Percentiles rank a stretch among this genome's conserved stretches.
Conservation (phyloP, 92 coral and sea anemone genomes). For the Nematostella vectensis region DNA sequence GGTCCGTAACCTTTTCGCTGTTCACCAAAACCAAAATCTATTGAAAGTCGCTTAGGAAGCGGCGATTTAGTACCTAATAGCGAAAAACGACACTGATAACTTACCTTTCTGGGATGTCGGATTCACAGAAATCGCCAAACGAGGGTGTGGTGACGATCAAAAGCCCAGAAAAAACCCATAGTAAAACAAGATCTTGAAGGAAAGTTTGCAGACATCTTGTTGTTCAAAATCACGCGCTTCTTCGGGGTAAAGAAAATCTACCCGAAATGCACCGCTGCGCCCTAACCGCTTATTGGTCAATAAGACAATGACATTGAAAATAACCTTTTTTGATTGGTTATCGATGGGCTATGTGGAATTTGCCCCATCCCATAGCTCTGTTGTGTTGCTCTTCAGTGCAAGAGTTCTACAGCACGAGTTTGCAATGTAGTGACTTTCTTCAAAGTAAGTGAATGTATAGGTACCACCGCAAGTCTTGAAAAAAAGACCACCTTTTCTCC, state of each 20-base stretch:
- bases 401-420: too few species aligned
- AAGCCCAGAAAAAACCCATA: slow-evolving; percentile 69
- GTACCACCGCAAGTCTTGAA: too few species aligned
- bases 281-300: slow-evolving; percentile 48
- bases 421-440: too few species aligned
- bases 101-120: slow-evolving; percentile 61
- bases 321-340: slow-evolving; percentile 58
- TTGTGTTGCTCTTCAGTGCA: too few species aligned
- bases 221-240: slow-evolving; percentile 99
- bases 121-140: slow-evolving; percentile 57
- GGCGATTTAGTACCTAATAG: slow-evolving; percentile 8
- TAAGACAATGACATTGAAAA: slow-evolving; percentile 14
- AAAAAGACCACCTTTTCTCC: too few species aligned
- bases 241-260: slow-evolving; percentile 85
- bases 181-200: slow-evolving; percentile 47
- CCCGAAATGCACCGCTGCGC: slow-evolving; percentile 73
- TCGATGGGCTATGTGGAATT: slow-evolving; percentile 7
- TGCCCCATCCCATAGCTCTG: slow-evolving; percentile 8
- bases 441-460: too few species aligned
- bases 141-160: slow-evolving; percentile 37
- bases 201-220: slow-evolving; percentile 82
- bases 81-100: slow-evolving; percentile 9
- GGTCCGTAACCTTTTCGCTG: slow-evolving; percentile 3
- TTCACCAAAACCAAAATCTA: slow-evolving; percentile 5
- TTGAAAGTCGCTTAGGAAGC: slow-evolving; percentile 17